These are phyloP conservation scores for Tringa solitaria DNA, from an alignment of 2,113 vertebrate genomes.

Conservation along the genomic window DNA sequence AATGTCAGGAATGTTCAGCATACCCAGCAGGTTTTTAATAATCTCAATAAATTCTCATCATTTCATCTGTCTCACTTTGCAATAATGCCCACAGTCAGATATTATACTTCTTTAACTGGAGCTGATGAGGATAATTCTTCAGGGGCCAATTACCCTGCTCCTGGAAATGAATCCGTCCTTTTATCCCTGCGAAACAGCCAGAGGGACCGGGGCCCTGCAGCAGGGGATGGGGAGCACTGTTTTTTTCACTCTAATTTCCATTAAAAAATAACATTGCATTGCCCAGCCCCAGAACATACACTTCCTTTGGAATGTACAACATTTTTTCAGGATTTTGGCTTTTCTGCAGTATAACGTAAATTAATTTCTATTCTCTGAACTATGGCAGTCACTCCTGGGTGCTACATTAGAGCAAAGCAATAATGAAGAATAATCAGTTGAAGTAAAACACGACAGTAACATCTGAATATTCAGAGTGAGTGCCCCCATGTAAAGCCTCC, in stretches of 20 bases:
- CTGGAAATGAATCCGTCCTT: neutral
- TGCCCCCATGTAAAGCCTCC: neutral
- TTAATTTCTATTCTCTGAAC: neutral
- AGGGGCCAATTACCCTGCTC: neutral
- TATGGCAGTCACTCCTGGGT: neutral
- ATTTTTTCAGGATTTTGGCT: neutral
- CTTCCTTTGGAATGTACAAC: neutral
- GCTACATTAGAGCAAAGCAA: neutral
- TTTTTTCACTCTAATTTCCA: neutral
- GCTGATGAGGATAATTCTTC: neutral
- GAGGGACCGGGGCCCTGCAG: neutral
- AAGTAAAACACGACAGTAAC: neutral
- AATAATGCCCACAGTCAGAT: neutral
- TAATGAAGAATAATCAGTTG: neutral
- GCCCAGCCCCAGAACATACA: neutral
- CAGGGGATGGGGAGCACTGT: no score
- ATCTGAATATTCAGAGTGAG: neutral
- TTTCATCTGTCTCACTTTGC: neutral
- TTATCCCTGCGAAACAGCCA: neutral
- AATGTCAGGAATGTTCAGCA: neutral
- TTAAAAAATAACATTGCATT: neutral
- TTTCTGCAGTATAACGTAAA: neutral
- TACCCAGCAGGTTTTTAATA: neutral
- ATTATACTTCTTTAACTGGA: neutral
- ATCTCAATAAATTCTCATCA: neutral